Base-by-base conservation (phyloP, 2,888 invertebrate species). In the Ommatoiulus sabulosus region DNA sequence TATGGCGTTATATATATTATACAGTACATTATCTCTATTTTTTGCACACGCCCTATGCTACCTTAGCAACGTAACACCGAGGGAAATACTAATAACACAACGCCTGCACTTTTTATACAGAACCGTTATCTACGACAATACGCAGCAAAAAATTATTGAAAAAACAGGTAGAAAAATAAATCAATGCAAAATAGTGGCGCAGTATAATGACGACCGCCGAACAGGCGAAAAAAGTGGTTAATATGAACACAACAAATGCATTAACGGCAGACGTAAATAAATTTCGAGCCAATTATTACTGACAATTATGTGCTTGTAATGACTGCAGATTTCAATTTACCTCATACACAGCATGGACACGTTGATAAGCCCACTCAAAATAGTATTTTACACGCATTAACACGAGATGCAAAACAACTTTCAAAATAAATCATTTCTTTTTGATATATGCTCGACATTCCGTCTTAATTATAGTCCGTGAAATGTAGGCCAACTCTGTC, bases 181-280 rank as follows among this genome's bases (percentile, higher is more conserved):
- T 72, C 72, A 72, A 72, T 72, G 72, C 72, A 72, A 72, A 72
- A 63, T 63, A n/a, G 20, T 12, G n/a, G 20, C 3, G n/a, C 63
- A 17, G 63, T 63, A 63, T 0, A 72, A 20, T 5, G 72, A 24
- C 72, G 4, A 63, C 63, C n/a, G 63, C n/a, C 17, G n/a, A n/a
- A 63, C n/a, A n/a, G 63, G 63, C 63, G 52, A 72, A 72, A 72
- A 72, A 72, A 72, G 72, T 72, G 72, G 72, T 72, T 72, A 24
- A 1, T 24, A 24, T 24, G 72, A 72, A 72, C 72, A 72, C 72
- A 72, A 72, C 24, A 72, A 72, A 72, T 72, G 72, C 72, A 72
- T 72, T 72, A 72, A 72, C 72, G 24, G 8, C 24, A n/a, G 24
- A 72, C 72, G 20, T 72, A 24, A 20, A 72, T 72, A 72, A 72